These are phyloP conservation scores for Coregonus sp. DNA, from an alignment of 2,797 vertebrate genomes.

Conservation along the genomic window DNA sequence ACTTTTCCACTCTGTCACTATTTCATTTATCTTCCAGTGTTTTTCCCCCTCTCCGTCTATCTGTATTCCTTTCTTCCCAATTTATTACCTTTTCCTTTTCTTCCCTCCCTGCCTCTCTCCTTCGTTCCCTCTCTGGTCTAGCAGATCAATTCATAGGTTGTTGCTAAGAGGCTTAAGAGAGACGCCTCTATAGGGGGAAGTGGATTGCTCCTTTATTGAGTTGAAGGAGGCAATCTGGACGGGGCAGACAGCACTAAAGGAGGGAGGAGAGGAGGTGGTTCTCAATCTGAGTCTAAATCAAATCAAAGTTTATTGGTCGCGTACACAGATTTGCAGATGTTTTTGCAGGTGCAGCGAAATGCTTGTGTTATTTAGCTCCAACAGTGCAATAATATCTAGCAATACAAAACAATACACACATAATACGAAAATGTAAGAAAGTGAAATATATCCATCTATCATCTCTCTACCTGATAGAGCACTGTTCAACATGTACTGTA, in stretches of 20 bases:
- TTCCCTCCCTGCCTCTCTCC: neutral
- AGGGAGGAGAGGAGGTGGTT: neutral
- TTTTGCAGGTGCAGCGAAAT: too few relatives aligned
- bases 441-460: too few relatives aligned
- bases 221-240: constrained; percentile 30
- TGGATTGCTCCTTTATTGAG: constrained; percentile 35
- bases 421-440: too few relatives aligned
- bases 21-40: constrained; percentile 27
- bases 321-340: too few relatives aligned
- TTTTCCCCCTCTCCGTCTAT: constrained; percentile 17
- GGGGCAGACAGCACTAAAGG: neutral
- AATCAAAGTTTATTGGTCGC: too few relatives aligned
- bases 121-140: constrained; percentile 13
- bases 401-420: too few relatives aligned
- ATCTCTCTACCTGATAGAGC: neutral
- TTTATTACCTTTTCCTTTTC: neutral
- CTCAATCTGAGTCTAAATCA: neutral
- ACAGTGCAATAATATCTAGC: too few relatives aligned
- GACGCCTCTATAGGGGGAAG: constrained; percentile 25
- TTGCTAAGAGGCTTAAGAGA: constrained; percentile 42
- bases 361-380: too few relatives aligned
- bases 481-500: neutral
- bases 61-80: constrained; percentile 28
- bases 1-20: constrained; percentile 23
- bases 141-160: constrained; percentile 36